Base-by-base conservation (phyloP, 1,140 invertebrate genomes). In the Drosophila bipectinata region DNA sequence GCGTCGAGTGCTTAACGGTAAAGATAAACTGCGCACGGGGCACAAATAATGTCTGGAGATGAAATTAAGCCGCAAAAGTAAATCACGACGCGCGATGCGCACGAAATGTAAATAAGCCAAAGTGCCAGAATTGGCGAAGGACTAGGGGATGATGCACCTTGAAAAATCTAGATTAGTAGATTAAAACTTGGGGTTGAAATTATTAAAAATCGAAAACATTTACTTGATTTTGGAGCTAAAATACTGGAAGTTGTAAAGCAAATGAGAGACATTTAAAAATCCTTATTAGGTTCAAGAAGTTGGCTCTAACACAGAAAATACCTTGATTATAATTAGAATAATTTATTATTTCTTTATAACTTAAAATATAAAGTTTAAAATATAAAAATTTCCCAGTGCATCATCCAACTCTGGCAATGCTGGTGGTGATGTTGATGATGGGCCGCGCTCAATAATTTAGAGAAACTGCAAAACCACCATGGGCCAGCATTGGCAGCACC, bases 31-130 rank as follows among this genome's bases (percentile, higher is more conserved):
- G 75, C 82, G 74, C 75, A 83, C 72, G 82, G 67, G 79, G 59
- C 75, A 83, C 82, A 83, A 88, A 82, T 88, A 89, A 88, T 88
- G 83, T 83, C 83, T 88, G 84, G 72, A 79, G 76, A 83, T 88
- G 83, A 88, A 89, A 88, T 88, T 88, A 88, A 88, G 83, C 83
- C 83, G 79, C 82, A 89, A 88, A 88, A 88, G 84, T 88, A 88
- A 88, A 88, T 88, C 83, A 88, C 83, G 62, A 51, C 68, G 74
- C 64, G 83, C 75, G 72, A 82, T 88, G 83, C 83, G 83, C 84
- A 82, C 83, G 68, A 88, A 88, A 88, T 88, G 83, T 88, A 88
- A 88, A 88, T 88, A 88, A 87, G 82, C 71, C 54, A 66, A 26
- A 41, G 14, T 2, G 18, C 5, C 24, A 0, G 34, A 4, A 51